Percentiles rank a stretch among this genome's conserved stretches.
These are phyloP conservation scores for Halocynthia aurantium DNA, from an alignment of 23 tunicate species.

Conservation along the genomic window DNA sequence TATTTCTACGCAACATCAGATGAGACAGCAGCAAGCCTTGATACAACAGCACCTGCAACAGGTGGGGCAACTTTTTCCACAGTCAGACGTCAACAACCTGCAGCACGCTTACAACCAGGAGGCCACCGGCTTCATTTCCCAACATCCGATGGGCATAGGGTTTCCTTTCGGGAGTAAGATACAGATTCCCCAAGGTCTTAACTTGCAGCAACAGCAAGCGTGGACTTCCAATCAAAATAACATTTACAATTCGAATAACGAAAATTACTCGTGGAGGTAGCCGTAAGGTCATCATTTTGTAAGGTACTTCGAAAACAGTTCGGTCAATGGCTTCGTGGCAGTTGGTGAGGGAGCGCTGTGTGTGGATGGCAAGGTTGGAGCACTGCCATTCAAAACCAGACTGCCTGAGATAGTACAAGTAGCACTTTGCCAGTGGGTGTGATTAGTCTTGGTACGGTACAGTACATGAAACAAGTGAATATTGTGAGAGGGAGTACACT, in stretches of 20 bases:
- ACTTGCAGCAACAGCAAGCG: neutral
- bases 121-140: neutral
- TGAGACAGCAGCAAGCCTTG: neutral
- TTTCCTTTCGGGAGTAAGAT: neutral
- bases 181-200: neutral
- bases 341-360: too few species aligned
- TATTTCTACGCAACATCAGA: neutral
- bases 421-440: too few species aligned
- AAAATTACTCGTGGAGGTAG: constrained; percentile 7
- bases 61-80: neutral
- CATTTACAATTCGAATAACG: constrained; percentile 7
- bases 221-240: constrained; percentile 4
- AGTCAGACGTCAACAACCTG: neutral
- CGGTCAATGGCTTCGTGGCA: too few species aligned
- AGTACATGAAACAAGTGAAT: too few species aligned
- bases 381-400: too few species aligned
- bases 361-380: too few species aligned
- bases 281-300: neutral
- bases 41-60: constrained; percentile 11
- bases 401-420: too few species aligned
- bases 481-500: too few species aligned
- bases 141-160: neutral
- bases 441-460: too few species aligned
- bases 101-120: constrained; percentile 11
- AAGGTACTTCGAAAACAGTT: too few species aligned